Evolutionary conservation across 2,888 invertebrate species (phyloP).

Genomic region (Synergus gifuensis): DNA sequence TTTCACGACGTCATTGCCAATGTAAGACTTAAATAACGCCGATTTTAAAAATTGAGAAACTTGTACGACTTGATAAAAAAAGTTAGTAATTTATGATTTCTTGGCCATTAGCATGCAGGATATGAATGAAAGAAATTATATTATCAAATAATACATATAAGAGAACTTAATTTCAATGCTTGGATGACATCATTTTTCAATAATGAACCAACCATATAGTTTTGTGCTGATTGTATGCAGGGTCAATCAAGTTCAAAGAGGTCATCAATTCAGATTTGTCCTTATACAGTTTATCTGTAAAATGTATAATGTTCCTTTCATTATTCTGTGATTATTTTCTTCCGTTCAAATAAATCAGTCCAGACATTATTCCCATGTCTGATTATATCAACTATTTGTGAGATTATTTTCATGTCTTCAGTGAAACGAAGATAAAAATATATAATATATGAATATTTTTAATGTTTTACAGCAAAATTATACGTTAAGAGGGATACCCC

Average conservation of each 20-base stretch:
- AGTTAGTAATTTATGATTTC: too few species aligned
- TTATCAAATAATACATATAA: not conserved
- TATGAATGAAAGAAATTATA: too few species aligned
- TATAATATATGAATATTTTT: not conserved
- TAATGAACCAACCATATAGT: not conserved
- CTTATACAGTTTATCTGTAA: constrained; percentile 33
- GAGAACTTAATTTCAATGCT: constrained; percentile 6
- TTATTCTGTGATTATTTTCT: not conserved
- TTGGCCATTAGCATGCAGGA: too few species aligned
- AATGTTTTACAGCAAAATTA: constrained; percentile 30
- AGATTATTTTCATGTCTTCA: not conserved
- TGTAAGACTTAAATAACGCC: not conserved
- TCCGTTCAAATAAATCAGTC: not conserved
- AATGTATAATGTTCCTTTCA: constrained; percentile 1
- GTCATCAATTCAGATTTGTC: constrained; percentile 37
- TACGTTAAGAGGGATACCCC: constrained; percentile 7
- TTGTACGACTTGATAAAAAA: not conserved
- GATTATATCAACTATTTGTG: not conserved
- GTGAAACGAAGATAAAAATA: not conserved
- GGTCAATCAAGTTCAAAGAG: constrained; percentile 30
- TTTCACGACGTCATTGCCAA: constrained; percentile 16
- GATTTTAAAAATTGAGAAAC: not conserved
- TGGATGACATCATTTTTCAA: constrained; percentile 31
- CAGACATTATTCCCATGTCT: not conserved
- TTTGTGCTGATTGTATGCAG: constrained; percentile 31